phyloP scores from a whole-genome alignment of 2,797 vertebrate species.

The Coendou prehensilis region DNA sequence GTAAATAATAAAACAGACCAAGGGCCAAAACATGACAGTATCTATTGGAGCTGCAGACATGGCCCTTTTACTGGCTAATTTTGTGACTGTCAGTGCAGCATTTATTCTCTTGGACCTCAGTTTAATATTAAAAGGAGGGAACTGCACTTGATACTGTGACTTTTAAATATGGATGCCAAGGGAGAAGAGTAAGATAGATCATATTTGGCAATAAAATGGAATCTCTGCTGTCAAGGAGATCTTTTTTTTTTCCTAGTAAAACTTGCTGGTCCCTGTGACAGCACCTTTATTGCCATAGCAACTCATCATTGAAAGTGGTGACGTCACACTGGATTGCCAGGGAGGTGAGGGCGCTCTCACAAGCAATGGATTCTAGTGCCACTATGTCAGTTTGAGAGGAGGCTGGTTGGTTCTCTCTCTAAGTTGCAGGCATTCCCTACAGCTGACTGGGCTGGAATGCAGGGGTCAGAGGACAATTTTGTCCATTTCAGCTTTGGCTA shows the following conservation, averaged over 20 bases:
- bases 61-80: background rate
- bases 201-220: conserved; percentile 28
- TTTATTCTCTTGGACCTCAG: background rate
- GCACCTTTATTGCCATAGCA: conserved; percentile 63
- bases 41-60: background rate
- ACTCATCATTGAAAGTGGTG: conserved; percentile 29
- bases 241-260: background rate
- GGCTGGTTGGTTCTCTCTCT: background rate
- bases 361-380: background rate
- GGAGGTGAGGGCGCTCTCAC: background rate
- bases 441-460: background rate
- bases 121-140: conserved; percentile 10
- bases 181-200: background rate
- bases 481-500: background rate
- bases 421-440: background rate
- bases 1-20: background rate
- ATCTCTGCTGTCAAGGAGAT: conserved; percentile 33
- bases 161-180: conserved; percentile 10
- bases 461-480: background rate
- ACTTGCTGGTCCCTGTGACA: conserved; percentile 39
- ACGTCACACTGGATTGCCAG: conserved; percentile 55
- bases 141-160: background rate
- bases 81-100: background rate
- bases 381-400: background rate
- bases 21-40: background rate